Base-by-base conservation (phyloP, 1,140 invertebrate species). In the Drosophila sp. region DNA sequence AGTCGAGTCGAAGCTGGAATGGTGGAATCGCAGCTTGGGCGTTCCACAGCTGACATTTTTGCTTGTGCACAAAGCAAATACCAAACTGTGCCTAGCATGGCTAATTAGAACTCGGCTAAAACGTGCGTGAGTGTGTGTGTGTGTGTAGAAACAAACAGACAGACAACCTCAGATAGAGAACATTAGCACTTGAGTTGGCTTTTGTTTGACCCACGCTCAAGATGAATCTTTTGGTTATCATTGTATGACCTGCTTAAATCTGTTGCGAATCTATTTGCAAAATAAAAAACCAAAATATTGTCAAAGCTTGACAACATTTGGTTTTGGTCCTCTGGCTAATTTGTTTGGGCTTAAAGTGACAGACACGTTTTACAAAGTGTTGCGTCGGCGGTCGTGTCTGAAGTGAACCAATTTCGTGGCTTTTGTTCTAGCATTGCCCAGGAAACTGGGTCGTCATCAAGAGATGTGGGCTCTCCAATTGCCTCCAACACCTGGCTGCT, bases 51-150 rank as follows among this genome's bases (percentile, higher is more conserved):
- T 87, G 83, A 87, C 84, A 89, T 89, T 89, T 84, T 87, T 87
- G 84, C 84, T 60, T 76, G 70, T 72, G 82, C 83, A 69, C 78
- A 81, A 70, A 86, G 83, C 76, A 89, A 89, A 87, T 87, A 77
- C 84, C 84, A 78, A 83, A 80, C 76, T 89, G 84, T 89, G 84
- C 84, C 63, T 74, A 62, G 84, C 84, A 89, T 89, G 63, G 80
- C 77, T 89, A 89, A 89, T 89, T 89, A 89, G 84, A 89, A 72
- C 80, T 62, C 65, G 76, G 58, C 55, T 78, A 78, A 71, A 58
- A 44, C 69, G 67, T 62, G 63, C 63, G 50, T 44, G 17, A 11
- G 38, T 17, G 41, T 44, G 41, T 44, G 41, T 44, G 41, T 50
- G 44, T 23, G 27, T 4, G 27, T 50, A 50, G 66, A 70, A 23